Evolutionary conservation across 2,888 invertebrate species (phyloP), one percentile per base, ranked within the genome.

Genomic region (Corythucha ciliata): DNA sequence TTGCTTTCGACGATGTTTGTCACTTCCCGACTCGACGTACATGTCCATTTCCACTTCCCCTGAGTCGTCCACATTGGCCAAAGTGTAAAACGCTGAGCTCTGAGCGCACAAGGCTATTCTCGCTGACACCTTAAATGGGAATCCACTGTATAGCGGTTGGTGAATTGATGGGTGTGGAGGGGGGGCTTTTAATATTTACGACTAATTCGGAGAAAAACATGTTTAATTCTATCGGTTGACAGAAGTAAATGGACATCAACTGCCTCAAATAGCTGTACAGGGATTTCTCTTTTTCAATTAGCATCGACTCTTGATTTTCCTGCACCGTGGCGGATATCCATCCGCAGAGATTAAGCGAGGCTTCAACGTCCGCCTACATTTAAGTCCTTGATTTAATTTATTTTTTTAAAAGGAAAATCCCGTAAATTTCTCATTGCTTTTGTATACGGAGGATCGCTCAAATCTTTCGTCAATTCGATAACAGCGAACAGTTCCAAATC

Each of bases 21-120:
- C 51, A 4, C 20, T 51, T 24, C 45, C 51, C 2, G 45, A 45
- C 29, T 51, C 51, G 45, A 51, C 46, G 37, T 41, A 51, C 51
- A 51, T 51, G 37, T 51, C 41, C 29, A 51, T 16, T 22, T 51
- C 51, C 18, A 51, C 37, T 18, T 41, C 51, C 4, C 51, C 51
- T 33, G 37, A 12, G 39, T 51, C 51, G 45, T 51, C 51, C 16
- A 51, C 41, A 34, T 51, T 44, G n/a, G 51, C 51, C 14, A 51
- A 20, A 7, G 51, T 51, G 45, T 51, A 51, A 16, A 51, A 51
- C 3, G 41, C 51, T 1, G 51, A 51, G 4, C 41, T 51, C 22
- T 51, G 45, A 24, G 51, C 51, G 2, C 51, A 18, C 6, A 51
- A 45, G 6, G 51, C 51, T 18, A 51, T 45, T n/a, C 51, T 45